Conservation (phyloP, 2,797 vertebrate species). For the Malurus splendens region DNA sequence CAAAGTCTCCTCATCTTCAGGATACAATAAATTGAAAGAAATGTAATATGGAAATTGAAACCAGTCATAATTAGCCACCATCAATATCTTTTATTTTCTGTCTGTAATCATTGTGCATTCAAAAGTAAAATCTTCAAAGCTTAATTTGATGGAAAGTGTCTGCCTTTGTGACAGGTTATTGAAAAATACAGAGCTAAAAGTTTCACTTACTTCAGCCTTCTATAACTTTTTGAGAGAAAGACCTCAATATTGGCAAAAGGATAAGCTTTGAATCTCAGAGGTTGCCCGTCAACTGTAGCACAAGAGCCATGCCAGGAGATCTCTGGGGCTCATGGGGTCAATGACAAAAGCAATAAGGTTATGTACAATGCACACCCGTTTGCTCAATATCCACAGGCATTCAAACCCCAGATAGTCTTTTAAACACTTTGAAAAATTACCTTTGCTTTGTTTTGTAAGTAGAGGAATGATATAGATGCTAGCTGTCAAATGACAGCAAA, state of each 20-base stretch:
- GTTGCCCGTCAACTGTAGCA: neutral
- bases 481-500: neutral
- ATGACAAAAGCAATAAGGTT: neutral
- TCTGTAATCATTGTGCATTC: neutral
- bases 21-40: neutral
- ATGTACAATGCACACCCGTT: neutral
- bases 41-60: neutral
- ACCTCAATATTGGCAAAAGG: neutral
- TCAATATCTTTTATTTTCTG: neutral
- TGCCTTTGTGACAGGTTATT: neutral
- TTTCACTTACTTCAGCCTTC: neutral
- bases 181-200: neutral
- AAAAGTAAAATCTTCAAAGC: neutral
- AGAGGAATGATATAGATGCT: neutral
- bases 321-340: neutral
- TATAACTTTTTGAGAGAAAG: neutral
- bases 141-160: neutral
- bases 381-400: neutral
- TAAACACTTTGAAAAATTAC: neutral
- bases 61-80: neutral
- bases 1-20: neutral
- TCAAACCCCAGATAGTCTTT: neutral
- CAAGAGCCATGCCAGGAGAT: neutral
- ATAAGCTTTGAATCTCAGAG: neutral
- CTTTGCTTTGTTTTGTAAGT: neutral